Base-by-base conservation (phyloP, 2,113 vertebrate genomes). In the Cephalopterus ornatus region DNA sequence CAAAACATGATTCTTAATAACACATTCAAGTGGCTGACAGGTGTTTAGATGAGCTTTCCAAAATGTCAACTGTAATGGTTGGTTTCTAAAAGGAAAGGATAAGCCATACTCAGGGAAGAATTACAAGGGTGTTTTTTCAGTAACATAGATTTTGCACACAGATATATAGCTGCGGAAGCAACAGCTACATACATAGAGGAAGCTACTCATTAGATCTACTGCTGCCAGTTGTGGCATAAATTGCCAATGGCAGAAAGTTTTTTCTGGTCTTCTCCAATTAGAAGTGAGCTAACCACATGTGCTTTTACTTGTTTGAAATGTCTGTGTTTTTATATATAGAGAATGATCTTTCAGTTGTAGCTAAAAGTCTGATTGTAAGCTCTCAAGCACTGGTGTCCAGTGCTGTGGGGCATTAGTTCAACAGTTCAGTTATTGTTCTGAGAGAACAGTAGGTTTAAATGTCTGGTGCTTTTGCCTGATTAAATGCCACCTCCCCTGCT, bases 351-450 rank as follows among this genome's bases (percentile, higher is more conserved):
- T 83, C 65, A 79, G 12, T 32, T 89, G n/a, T 66, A 82, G 20
- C 28, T 79, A 72, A 49, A 79, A 91, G 70, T 81, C 35, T 46
- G 17, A n/a, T 44, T 85, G 9, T 22, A 50, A 62, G 32, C 41
- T 82, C 77, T 65, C 74, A 58, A 78, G 47, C 23, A n/a, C 30
- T 87, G 41, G 12, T 0, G 0, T 65, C 32, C 62, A 85, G 0
- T 76, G 66, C 49, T 2, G 0, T 37, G 23, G 37, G 37, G 8
- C 67, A 55, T 82, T 61, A 66, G 41, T 88, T 93, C 66, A 79
- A 83, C 41, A 75, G 70, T 81, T 78, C 35, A 76, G 53, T 91
- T 95, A 59, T 39, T 88, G 78, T 94, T 97, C 44, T 53, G 49
- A 58, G 37, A 66, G 35, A 94, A 85, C 53, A 75, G 53, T 28